Evolutionary conservation across 1,140 invertebrate genomes (phyloP).

Genomic region (Pseudoatta argentina): DNA sequence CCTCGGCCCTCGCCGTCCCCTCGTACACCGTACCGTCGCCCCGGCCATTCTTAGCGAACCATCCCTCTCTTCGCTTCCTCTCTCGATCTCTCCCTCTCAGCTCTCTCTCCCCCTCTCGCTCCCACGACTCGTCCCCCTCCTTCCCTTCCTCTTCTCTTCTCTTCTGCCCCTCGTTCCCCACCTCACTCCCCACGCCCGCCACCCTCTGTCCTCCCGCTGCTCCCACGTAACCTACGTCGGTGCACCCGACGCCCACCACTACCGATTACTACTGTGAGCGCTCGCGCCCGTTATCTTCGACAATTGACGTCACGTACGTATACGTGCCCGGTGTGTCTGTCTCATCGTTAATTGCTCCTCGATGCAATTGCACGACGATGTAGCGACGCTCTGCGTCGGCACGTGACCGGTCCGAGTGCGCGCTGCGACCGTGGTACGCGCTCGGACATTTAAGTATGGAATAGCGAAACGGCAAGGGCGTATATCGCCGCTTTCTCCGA

Average conservation of each 20-base stretch:
- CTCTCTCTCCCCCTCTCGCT: too few species aligned
- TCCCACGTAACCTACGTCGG: constrained; percentile 49
- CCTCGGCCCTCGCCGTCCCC: not conserved
- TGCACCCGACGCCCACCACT: constrained; percentile 54
- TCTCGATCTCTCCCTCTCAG: not conserved
- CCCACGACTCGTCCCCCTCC: not conserved
- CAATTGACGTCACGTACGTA: constrained; percentile 81
- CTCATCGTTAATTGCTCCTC: constrained; percentile 74
- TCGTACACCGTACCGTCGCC: constrained; percentile 35
- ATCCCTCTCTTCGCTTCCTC: constrained; percentile 40
- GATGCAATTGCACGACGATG: constrained; percentile 72
- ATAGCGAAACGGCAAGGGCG: not conserved
- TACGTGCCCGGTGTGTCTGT: constrained; percentile 61
- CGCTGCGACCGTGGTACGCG: too few species aligned
- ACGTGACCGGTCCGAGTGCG: constrained; percentile 55
- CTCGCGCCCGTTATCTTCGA: constrained; percentile 78
- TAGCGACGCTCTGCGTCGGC: constrained; percentile 47
- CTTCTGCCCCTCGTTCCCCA: too few species aligned
- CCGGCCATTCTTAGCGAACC: constrained; percentile 72
- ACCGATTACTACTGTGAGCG: constrained; percentile 49
- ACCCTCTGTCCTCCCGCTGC: not conserved
- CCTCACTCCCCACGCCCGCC: not conserved
- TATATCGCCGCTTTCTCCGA: not conserved
- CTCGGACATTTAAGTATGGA: too few species aligned
- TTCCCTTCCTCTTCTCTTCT: not conserved